phyloP scores from a whole-genome alignment of 2,797 vertebrate species.

The Jordanella pulchra region DNA sequence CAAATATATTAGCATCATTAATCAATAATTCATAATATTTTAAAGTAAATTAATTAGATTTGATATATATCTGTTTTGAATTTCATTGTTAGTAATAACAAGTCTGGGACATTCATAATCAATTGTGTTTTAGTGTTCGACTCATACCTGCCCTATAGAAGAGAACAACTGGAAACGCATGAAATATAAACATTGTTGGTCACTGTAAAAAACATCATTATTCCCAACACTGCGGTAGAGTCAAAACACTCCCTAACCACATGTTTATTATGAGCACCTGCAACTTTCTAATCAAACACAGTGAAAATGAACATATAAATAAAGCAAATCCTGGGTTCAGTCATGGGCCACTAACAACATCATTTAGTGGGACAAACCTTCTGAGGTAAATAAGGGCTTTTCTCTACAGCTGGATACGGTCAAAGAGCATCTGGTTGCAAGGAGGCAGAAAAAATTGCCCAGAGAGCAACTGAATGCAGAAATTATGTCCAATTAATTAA shows the following conservation, averaged over 20 bases:
- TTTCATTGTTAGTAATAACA: background rate
- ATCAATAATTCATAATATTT: background rate
- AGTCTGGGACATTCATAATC: background rate
- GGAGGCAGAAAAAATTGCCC: constrained; percentile 57
- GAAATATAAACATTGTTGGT: constrained; percentile 15
- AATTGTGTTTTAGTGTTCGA: no score
- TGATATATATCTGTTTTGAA: background rate
- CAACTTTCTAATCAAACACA: constrained; percentile 30
- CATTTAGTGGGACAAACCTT: constrained; percentile 53
- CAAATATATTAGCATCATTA: background rate
- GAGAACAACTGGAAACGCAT: background rate
- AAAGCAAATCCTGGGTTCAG: constrained; percentile 60
- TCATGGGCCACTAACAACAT: constrained; percentile 52
- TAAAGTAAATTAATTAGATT: background rate
- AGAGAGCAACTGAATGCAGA: constrained; percentile 38
- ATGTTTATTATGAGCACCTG: constrained; percentile 42
- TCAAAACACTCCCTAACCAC: constrained; percentile 46
- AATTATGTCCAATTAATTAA: constrained; percentile 67
- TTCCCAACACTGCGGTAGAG: background rate
- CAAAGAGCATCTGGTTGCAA: constrained; percentile 67
- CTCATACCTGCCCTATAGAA: background rate
- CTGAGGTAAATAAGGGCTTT: constrained; percentile 44
- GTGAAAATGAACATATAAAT: constrained; percentile 20
- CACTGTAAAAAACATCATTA: background rate
- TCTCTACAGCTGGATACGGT: constrained; percentile 42